Evolutionary conservation across 1,140 invertebrate species (phyloP).

Genomic region (Ceratosolen fusciceps): DNA sequence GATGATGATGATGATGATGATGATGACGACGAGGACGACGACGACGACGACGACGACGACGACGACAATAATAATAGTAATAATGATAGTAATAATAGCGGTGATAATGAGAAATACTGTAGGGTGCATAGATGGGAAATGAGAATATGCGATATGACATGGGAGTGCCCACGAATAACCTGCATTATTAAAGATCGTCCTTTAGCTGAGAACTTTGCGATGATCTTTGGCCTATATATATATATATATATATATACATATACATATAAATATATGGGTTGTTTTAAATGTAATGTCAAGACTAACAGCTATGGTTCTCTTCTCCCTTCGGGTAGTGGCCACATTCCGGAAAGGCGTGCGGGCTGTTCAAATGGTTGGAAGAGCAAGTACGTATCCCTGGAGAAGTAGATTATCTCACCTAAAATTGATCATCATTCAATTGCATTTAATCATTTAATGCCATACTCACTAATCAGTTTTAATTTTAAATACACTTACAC

Average conservation of each 20-base stretch:
- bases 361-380: conserved; percentile 96
- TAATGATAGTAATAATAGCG: too few relatives aligned
- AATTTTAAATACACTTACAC: conserved; percentile 5
- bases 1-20: too few relatives aligned
- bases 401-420: conserved; percentile 67
- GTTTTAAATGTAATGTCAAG: conserved; percentile 67
- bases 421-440: conserved; percentile 46
- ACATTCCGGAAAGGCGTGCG: conserved; percentile 99
- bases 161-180: too few relatives aligned
- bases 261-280: conserved; percentile 59
- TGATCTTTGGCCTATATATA: not conserved
- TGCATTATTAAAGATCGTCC: conserved; percentile 18
- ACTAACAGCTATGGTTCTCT: conserved; percentile 71
- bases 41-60: too few relatives aligned
- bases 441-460: conserved; percentile 11
- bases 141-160: too few relatives aligned
- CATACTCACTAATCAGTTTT: not conserved
- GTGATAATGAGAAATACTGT: too few relatives aligned
- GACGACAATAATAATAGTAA: too few relatives aligned
- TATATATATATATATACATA: too few relatives aligned
- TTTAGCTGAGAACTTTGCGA: conserved; percentile 30
- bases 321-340: conserved; percentile 84
- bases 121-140: too few relatives aligned
- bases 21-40: too few relatives aligned
- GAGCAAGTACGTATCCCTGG: conserved; percentile 92